Evolutionary conservation across 1,140 invertebrate genomes (phyloP).

Genomic region (Drosophila sturtevanti): DNA sequence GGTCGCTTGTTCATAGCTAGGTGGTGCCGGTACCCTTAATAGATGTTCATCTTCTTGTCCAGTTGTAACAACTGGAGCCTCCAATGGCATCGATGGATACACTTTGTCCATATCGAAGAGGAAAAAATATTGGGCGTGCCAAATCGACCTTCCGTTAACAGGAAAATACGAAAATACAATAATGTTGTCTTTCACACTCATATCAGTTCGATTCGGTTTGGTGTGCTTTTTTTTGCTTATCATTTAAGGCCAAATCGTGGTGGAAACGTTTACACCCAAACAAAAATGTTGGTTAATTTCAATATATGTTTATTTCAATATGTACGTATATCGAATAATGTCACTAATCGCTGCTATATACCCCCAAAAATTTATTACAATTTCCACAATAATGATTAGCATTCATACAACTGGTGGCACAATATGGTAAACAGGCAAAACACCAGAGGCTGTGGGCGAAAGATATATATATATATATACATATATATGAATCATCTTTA

Average conservation of each 20-base stretch:
- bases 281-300: slow-evolving; percentile 49
- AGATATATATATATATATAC: not conserved
- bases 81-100: slow-evolving; percentile 59
- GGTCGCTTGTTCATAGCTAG: slow-evolving; percentile 71
- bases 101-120: slow-evolving; percentile 57
- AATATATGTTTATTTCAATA: slow-evolving; percentile 25
- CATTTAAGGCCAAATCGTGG: slow-evolving; percentile 48
- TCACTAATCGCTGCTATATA: slow-evolving; percentile 82
- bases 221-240: slow-evolving; percentile 57
- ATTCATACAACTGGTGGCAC: slow-evolving; percentile 86
- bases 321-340: slow-evolving; percentile 12
- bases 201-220: slow-evolving; percentile 3
- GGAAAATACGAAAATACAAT: slow-evolving; percentile 26
- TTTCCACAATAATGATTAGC: slow-evolving; percentile 88
- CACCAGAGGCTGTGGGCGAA: slow-evolving; percentile 82
- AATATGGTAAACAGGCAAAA: slow-evolving; percentile 87
- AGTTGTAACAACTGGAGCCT: slow-evolving; percentile 25
- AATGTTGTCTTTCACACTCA: slow-evolving; percentile 6
- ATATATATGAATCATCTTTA: slow-evolving; percentile 23
- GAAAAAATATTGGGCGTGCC: slow-evolving; percentile 35
- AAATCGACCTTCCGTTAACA: slow-evolving; percentile 36
- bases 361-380: slow-evolving; percentile 86
- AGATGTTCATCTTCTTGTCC: slow-evolving; percentile 42
- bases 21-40: slow-evolving; percentile 48
- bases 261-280: slow-evolving; percentile 47